Evolutionary conservation across 1,140 invertebrate species (phyloP).

Genomic region (Paralvinella palmiformis): DNA sequence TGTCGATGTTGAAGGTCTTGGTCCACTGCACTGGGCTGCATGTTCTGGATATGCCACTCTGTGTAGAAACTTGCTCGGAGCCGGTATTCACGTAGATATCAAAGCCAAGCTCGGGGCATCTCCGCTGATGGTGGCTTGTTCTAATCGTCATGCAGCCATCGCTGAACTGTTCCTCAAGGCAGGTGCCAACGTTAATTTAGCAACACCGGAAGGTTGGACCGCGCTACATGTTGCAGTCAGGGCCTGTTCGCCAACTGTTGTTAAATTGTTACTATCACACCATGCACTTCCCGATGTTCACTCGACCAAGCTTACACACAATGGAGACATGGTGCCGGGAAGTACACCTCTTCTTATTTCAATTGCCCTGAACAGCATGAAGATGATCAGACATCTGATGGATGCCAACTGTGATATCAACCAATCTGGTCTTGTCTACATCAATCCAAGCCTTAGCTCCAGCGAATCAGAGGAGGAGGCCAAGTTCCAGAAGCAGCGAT

Average conservation of each 20-base stretch:
- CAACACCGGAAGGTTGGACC: constrained; percentile 20
- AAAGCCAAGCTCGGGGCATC: constrained; percentile 20
- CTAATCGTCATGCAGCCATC: constrained; percentile 10
- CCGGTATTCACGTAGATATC: constrained; percentile 1
- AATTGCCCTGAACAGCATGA: constrained; percentile 19
- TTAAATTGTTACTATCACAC: constrained; percentile 10
- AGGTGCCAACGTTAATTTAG: constrained; percentile 4
- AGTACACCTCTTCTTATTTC: constrained; percentile 20
- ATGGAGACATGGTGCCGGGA: constrained; percentile 17
- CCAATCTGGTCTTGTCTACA: constrained; percentile 16
- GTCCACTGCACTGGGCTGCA: constrained; percentile 19
- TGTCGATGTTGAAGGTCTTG: constrained; percentile 16
- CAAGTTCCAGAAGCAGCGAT: constrained; percentile 11
- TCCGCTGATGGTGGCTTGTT: constrained; percentile 22
- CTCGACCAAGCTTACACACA: constrained; percentile 17
- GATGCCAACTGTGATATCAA: constrained; percentile 19
- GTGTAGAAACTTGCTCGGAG: constrained; percentile 8
- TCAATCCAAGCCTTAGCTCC: constrained; percentile 17
- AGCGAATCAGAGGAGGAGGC: constrained; percentile 20
- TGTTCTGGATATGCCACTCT: constrained; percentile 12
- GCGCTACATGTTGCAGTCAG: constrained; percentile 19
- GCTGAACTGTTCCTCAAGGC: constrained; percentile 15
- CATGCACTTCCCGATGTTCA: constrained; percentile 10
- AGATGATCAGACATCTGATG: constrained; percentile 16
- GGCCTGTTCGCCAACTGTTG: constrained; percentile 15